These are phyloP conservation scores for Apocrypta bakeri DNA, from an alignment of 1,140 invertebrate genomes.

Conservation along the genomic window DNA sequence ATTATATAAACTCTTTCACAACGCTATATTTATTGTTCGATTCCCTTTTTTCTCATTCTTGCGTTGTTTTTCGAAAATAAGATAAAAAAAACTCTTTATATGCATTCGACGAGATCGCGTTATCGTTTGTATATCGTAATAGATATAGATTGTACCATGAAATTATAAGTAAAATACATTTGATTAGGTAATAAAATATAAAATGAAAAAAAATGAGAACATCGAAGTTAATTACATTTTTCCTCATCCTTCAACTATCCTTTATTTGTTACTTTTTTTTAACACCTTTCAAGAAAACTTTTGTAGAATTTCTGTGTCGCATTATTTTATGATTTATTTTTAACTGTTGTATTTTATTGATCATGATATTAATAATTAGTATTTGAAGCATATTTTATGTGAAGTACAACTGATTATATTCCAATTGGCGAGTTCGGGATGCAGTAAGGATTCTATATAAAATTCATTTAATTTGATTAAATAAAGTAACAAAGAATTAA, in stretches of 20 bases:
- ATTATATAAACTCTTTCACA: constrained; percentile 50
- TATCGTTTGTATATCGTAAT: constrained; percentile 75
- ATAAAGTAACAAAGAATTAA: too few relatives aligned
- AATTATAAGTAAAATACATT: constrained; percentile 76
- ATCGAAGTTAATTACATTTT: constrained; percentile 2
- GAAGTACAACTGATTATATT: too few relatives aligned
- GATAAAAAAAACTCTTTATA: constrained; percentile 52
- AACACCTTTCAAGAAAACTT: not conserved
- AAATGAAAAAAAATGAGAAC: constrained; percentile 39
- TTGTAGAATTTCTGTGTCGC: too few relatives aligned
- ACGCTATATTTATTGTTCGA: constrained; percentile 61
- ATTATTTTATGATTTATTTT: too few relatives aligned
- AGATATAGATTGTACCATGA: constrained; percentile 75
- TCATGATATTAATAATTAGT: too few relatives aligned
- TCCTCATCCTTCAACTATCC: too few relatives aligned
- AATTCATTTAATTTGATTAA: too few relatives aligned
- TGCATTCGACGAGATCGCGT: constrained; percentile 68
- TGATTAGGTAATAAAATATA: constrained; percentile 74
- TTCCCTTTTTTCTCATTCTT: constrained; percentile 56
- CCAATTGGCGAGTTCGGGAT: too few relatives aligned
- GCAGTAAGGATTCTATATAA: too few relatives aligned
- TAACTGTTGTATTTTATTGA: too few relatives aligned
- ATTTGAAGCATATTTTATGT: too few relatives aligned
- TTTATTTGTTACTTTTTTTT: not conserved
- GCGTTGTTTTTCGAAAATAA: constrained; percentile 60